Evolutionary conservation across 2,888 invertebrate species (phyloP).

Genomic region (Drosophila glabriapex): DNA sequence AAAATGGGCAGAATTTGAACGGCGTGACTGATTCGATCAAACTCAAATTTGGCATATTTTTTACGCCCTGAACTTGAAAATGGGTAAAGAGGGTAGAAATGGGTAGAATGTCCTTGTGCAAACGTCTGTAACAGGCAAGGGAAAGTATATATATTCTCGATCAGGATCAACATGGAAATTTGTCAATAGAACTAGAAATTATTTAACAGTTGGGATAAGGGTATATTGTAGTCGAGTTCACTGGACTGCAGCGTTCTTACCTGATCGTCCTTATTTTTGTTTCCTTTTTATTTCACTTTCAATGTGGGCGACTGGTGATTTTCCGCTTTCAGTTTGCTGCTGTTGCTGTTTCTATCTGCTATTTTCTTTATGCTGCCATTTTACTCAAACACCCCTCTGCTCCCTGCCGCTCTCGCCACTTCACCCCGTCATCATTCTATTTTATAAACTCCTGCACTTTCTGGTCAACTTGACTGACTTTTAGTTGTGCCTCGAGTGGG

Average conservation of each 20-base stretch:
- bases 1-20: no score
- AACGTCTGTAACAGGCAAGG: neutral
- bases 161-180: neutral
- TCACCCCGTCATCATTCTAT: constrained; percentile 63
- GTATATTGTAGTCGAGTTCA: neutral
- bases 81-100: neutral
- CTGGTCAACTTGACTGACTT: constrained; percentile 81
- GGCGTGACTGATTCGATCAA: neutral
- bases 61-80: neutral
- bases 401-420: neutral
- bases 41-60: neutral
- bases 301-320: constrained; percentile 43
- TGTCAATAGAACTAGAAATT: neutral
- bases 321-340: constrained; percentile 29
- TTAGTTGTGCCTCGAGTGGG: constrained; percentile 64
- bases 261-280: constrained; percentile 1
- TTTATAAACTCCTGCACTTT: constrained; percentile 78
- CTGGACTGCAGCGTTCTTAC: neutral
- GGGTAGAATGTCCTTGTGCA: neutral
- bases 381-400: constrained; percentile 18
- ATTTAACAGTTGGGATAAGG: neutral
- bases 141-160: neutral
- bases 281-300: constrained; percentile 55
- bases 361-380: constrained; percentile 66
- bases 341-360: constrained; percentile 36